A percentile compares a stretch with the other conserved stretches of the same genome.
Conservation (phyloP, 2,113 vertebrate species). For the Xiphorhynchus elegans region DNA sequence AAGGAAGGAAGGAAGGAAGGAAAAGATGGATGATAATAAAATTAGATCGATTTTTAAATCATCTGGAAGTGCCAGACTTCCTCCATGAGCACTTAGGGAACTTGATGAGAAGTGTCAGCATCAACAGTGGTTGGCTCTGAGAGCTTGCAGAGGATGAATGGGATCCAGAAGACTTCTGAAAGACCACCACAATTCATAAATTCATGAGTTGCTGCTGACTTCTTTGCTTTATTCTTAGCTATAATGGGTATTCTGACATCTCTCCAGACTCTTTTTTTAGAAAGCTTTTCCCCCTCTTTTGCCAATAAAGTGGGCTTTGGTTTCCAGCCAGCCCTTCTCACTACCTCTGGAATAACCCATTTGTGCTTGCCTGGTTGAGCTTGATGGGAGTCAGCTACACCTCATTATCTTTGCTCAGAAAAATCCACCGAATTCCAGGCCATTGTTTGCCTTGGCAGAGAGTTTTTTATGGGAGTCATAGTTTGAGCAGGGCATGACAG, state of each 20-base stretch:
- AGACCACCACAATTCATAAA: background rate
- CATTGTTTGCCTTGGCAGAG: slow-evolving; percentile 27
- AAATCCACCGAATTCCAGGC: background rate
- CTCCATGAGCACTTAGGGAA: background rate
- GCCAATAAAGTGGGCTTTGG: background rate
- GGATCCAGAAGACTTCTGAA: background rate
- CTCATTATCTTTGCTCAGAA: slow-evolving; percentile 43
- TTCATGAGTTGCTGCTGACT: background rate
- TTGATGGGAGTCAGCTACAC: slow-evolving; percentile 34
- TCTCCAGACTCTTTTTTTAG: background rate
- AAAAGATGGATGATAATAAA: background rate
- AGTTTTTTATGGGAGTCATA: background rate
- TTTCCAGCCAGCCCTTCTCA: slow-evolving; percentile 20
- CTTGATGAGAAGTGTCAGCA: background rate
- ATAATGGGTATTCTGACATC: background rate
- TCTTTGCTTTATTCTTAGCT: background rate
- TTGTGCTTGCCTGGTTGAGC: background rate
- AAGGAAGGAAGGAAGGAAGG: background rate
- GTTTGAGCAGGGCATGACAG: background rate
- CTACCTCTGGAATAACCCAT: background rate
- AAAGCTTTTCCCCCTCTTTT: background rate
- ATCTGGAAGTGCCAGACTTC: background rate
- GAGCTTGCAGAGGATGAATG: background rate
- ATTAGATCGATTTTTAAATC: background rate
- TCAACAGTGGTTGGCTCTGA: background rate